Evolutionary conservation across 2,888 invertebrate genomes (phyloP).

Genomic region (Amiota minor): DNA sequence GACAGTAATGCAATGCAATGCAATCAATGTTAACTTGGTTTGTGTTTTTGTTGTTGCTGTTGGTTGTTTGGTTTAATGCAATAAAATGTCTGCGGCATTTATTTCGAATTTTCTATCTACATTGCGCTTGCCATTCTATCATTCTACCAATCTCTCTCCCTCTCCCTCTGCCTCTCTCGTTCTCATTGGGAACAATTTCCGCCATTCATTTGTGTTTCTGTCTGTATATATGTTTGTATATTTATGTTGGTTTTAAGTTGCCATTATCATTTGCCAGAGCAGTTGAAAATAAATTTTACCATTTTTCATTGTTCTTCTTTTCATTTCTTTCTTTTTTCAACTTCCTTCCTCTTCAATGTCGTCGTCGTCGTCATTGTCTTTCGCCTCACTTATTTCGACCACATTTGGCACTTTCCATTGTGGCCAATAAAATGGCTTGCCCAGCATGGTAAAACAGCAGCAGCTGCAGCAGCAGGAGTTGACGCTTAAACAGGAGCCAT

Average conservation of each 20-base stretch:
- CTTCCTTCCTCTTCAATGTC: too few relatives aligned
- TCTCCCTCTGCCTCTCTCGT: neutral
- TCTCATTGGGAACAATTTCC: too few relatives aligned
- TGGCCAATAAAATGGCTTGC: conserved; percentile 25
- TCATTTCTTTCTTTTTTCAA: too few relatives aligned
- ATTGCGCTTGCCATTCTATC: neutral
- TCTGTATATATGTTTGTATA: neutral
- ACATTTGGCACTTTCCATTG: conserved; percentile 30
- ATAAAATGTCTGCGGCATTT: conserved; percentile 7
- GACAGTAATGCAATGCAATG: too few relatives aligned
- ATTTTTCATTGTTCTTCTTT: neutral
- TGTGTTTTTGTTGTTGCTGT: too few relatives aligned
- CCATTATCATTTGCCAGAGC: conserved; percentile 25
- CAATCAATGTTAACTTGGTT: too few relatives aligned
- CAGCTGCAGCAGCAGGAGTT: neutral
- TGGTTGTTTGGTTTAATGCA: conserved; percentile 14
- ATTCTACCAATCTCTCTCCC: neutral
- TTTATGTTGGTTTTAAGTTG: neutral
- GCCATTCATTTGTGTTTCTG: neutral
- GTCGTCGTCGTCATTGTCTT: neutral
- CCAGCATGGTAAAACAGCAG: conserved; percentile 8
- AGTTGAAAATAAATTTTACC: conserved; percentile 20
- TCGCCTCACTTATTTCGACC: conserved; percentile 26
- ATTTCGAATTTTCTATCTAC: neutral
- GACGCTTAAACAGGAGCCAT: too few relatives aligned